phyloP scores from a whole-genome alignment of 1,140 invertebrate species.

The Drosophila erecta region DNA sequence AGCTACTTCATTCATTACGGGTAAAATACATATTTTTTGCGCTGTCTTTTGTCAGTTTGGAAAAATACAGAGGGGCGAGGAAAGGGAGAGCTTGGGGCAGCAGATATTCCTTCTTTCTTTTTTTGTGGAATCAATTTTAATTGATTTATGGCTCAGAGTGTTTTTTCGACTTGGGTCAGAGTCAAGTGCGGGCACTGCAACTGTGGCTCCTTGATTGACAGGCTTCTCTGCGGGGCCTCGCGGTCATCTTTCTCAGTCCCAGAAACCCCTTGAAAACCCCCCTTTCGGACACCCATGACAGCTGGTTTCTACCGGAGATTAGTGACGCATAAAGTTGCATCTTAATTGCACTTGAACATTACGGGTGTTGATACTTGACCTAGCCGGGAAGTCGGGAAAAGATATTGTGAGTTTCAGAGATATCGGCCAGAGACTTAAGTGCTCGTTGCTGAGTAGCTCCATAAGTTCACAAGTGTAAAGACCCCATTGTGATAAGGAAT shows the following conservation, averaged over 20 bases:
- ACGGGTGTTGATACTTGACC: slow-evolving; percentile 62
- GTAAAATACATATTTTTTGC: slow-evolving; percentile 52
- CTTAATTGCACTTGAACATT: slow-evolving; percentile 67
- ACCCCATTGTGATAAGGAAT: slow-evolving; percentile 27
- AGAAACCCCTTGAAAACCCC: not conserved
- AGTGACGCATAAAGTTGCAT: slow-evolving; percentile 77
- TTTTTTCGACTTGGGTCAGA: slow-evolving; percentile 66
- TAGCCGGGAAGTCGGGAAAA: slow-evolving; percentile 6
- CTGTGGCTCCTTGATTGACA: slow-evolving; percentile 66
- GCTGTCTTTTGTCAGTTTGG: slow-evolving; percentile 63
- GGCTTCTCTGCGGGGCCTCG: slow-evolving; percentile 47
- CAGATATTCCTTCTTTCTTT: slow-evolving; percentile 4
- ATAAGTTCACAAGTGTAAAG: slow-evolving; percentile 29
- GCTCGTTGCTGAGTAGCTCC: slow-evolving; percentile 11
- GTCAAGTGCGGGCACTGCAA: slow-evolving; percentile 48
- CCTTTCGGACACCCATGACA: slow-evolving; percentile 1
- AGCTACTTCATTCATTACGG: slow-evolving; percentile 72
- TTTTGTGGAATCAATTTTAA: slow-evolving; percentile 73
- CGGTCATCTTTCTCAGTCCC: slow-evolving; percentile 15
- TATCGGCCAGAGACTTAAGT: slow-evolving; percentile 16
- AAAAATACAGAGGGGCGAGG: not conserved
- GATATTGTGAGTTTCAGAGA: slow-evolving; percentile 13
- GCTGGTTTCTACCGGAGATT: slow-evolving; percentile 50
- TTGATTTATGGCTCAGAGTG: slow-evolving; percentile 80
- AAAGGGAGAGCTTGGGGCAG: not conserved